Base-by-base conservation (phyloP, 2,888 invertebrate species). In the Neoitamus cyanurus region DNA sequence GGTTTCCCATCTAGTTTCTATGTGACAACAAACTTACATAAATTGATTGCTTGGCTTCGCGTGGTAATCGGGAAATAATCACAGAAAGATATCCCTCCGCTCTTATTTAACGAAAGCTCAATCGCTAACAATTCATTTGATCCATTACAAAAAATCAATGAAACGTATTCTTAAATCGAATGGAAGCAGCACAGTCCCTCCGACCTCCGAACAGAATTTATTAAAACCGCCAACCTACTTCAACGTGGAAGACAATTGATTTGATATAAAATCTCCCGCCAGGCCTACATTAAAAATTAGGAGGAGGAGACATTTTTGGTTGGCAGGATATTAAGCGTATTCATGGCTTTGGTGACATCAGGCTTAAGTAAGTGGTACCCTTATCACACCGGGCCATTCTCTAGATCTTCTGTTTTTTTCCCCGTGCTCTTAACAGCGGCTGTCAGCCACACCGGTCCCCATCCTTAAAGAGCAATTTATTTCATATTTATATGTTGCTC, bases 281-380 rank as follows among this genome's bases (percentile, higher is more conserved):
- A 20, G 9, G 58, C 20, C 58, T 58, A 6, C 58, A 58, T 58
- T 25, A 20, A 58, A 58, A 58, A 58, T 58, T 58, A 25, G 58
- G 11, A 7, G 25, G 6, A 58, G n/a, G 58, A 3, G 58, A 15
- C 20, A 3, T 20, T 58, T 58, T 58, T 0, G 15, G 7, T n/a
- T 11, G 25, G 58, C 58, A 58, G 58, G 25, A 58, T 58, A 58
- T 58, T 58, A 58, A 58, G 58, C 25, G 25, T 58, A 58, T 58
- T 58, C 58, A 58, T 58, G 58, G 58, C 58, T 58, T 58, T 58
- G 58, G 58, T 58, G 58, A 58, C 58, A 58, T 58, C 58, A 58
- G 20, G 58, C 58, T 58, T 58, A 58, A 58, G 58, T 58, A 58
- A 58, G 58, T 58, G 58, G 58, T 58, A 58, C 58, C 58, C 58